phyloP scores from a whole-genome alignment of 2,113 vertebrate genomes.

The Lagopus muta region DNA sequence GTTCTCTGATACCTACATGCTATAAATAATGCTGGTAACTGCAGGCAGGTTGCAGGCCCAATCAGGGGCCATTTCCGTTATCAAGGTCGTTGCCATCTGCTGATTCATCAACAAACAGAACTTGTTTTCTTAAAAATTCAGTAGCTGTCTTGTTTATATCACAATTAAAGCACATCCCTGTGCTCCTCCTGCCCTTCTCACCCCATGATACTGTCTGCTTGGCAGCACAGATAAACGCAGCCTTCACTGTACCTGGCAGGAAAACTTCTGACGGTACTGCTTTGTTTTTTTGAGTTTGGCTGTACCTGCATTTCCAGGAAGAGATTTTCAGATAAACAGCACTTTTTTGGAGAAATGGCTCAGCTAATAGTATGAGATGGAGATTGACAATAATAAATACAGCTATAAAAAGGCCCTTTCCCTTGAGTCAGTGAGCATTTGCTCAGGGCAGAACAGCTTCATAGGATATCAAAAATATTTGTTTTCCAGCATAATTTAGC shows the following conservation, averaged over 20 bases:
- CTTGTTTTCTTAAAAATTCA: not conserved
- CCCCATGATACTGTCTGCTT: not conserved
- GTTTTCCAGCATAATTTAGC: constrained; percentile 29
- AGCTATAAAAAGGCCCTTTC: constrained; percentile 28
- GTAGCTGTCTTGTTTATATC: not conserved
- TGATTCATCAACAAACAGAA: not conserved
- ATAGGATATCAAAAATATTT: not conserved
- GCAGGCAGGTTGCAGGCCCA: not conserved
- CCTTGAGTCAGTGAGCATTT: not conserved
- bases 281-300: constrained; percentile 13
- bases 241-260: not conserved
- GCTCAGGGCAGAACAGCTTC: constrained; percentile 11
- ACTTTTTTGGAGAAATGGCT: constrained; percentile 9
- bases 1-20: not conserved
- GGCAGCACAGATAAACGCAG: constrained; percentile 9
- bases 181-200: not conserved
- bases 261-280: not conserved
- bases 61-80: not conserved
- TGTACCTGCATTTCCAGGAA: not conserved
- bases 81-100: not conserved
- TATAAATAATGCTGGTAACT: not conserved
- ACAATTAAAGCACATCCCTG: not conserved
- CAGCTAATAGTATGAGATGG: accelerated
- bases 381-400: constrained; percentile 41
- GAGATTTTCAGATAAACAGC: constrained; percentile 10